Base-by-base conservation (phyloP, 2,797 vertebrate species). In the Phaenicophaeus curvirostris region DNA sequence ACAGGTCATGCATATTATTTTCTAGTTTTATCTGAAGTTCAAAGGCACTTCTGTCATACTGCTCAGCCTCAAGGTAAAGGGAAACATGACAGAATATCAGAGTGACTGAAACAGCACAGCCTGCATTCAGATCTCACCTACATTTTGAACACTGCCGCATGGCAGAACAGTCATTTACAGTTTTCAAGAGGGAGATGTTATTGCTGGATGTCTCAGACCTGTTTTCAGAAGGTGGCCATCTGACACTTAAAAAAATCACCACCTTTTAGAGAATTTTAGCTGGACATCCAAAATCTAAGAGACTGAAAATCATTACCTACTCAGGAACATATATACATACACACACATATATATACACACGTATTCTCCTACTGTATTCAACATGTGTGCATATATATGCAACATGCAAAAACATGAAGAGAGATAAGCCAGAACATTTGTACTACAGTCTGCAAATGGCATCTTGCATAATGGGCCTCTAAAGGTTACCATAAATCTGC, bases 311-410 rank as follows among this genome's bases (percentile, higher is more conserved):
- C 75, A 55, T 25, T 76, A 59, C 24, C 67, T 0, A 0, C 13
- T 59, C 35, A 15, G 4, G 2, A 68, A 80, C 24, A 39, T 31
- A 3, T 18, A 25, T 19, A 39, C 13, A 39, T 13, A 39, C 9
- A 39, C 13, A 42, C 17, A 46, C 46, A 46, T 11, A 9, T 7
- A 3, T 24, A 33, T 50, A 46, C 46, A 46, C 20, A 9, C 6
- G 3, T 24, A 33, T 54, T 72, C 25, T 53, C 11, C 28, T 61
- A 5, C 4, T 78, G 37, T 15, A 72, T 50, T 61, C 65, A 41
- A 39, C 9, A 11, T 0, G 0, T 11, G 6, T 42, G 9, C 21
- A 59, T 61, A 48, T 17, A 63, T 14, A 30, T 28, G 44, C 31
- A 75, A 61, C 15, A 20, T 30, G 21, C 54, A 68, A 16, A 77